Conservation (phyloP, 2,888 invertebrate species). For the Mythimna loreyi region DNA sequence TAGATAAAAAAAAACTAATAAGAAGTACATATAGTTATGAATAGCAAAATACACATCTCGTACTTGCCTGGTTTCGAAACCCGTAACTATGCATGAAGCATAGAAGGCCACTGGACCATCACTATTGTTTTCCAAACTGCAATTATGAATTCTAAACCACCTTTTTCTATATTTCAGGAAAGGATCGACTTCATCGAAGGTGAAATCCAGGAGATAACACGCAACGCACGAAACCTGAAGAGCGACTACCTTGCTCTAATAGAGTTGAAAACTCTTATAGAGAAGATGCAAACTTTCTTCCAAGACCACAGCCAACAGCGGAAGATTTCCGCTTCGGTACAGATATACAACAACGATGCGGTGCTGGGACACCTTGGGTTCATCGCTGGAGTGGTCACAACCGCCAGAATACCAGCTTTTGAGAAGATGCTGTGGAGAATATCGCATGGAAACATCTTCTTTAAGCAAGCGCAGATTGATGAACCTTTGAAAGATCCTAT, state of each 20-base stretch:
- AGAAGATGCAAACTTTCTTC: conserved; percentile 87
- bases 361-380: conserved; percentile 85
- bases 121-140: background rate
- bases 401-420: conserved; percentile 83
- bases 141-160: background rate
- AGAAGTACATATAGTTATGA: no score
- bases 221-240: conserved; percentile 86
- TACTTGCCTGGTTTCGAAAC: no score
- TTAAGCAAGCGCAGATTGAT: conserved; percentile 87
- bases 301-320: conserved; percentile 92
- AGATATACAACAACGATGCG: conserved; percentile 85
- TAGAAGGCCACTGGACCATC: no score
- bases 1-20: no score
- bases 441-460: conserved; percentile 88
- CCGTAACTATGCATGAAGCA: no score
- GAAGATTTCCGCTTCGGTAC: conserved; percentile 86
- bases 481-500: conserved; percentile 84
- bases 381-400: conserved; percentile 86
- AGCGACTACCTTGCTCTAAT: conserved; percentile 85
- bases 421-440: conserved; percentile 89
- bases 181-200: conserved; percentile 89
- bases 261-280: conserved; percentile 84
- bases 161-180: conserved; percentile 77
- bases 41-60: no score
- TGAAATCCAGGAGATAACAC: conserved; percentile 88